Conservation (phyloP, 2,113 vertebrate species). For the Myotis yumanensis region DNA sequence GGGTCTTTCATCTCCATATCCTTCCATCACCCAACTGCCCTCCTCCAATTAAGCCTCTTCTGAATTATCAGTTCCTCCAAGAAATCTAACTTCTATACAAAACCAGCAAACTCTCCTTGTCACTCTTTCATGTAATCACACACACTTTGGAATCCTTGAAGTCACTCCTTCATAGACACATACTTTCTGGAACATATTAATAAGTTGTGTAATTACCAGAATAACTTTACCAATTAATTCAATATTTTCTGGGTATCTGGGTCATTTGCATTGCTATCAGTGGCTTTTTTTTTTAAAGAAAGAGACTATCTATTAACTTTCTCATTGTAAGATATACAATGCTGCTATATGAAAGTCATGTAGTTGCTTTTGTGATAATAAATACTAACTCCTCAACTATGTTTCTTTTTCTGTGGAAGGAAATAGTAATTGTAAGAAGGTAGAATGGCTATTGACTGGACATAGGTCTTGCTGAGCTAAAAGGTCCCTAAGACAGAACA, state of each 20-base stretch:
- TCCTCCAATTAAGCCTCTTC: neutral
- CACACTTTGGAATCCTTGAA: neutral
- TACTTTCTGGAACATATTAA: neutral
- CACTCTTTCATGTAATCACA: neutral
- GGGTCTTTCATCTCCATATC: neutral
- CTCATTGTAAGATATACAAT: neutral
- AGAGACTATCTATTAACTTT: neutral
- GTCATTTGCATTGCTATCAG: neutral
- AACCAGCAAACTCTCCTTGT: neutral
- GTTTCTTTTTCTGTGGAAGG: neutral
- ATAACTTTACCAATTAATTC: constrained; percentile 1
- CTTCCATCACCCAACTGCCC: neutral
- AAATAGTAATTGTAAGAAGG: neutral
- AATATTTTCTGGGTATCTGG: neutral
- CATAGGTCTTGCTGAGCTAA: neutral
- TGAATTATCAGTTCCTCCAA: neutral
- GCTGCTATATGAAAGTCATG: neutral
- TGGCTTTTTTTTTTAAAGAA: neutral
- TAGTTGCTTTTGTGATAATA: neutral
- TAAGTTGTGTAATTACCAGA: neutral
- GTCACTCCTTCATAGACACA: neutral
- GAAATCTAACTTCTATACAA: neutral
- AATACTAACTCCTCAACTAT: neutral
- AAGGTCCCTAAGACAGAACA: neutral
- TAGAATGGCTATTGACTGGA: neutral